Conservation (phyloP, 2,888 invertebrate genomes). For the Palloptera scutellata region DNA sequence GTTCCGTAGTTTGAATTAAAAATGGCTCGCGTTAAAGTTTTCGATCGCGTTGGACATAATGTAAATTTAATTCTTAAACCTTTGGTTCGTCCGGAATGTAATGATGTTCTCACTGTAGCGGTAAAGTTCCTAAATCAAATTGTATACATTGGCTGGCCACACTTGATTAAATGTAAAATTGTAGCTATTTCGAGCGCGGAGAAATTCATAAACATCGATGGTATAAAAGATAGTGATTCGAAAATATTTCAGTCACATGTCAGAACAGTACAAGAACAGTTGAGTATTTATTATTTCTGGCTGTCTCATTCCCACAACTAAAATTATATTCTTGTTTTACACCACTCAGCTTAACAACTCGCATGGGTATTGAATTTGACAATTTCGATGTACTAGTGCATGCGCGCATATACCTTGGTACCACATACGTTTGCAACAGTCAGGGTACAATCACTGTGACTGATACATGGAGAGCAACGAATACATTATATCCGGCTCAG, state of each 20-base stretch:
- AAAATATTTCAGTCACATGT: conserved; percentile 47
- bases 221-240: conserved; percentile 42
- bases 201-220: conserved; percentile 59
- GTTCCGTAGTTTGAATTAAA: conserved; percentile 69
- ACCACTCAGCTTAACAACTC: conserved; percentile 55
- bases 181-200: conserved; percentile 55
- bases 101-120: conserved; percentile 67
- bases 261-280: conserved; percentile 55
- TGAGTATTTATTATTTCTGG: conserved; percentile 36
- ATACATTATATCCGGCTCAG: conserved; percentile 71
- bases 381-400: conserved; percentile 73
- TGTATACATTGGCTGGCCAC: conserved; percentile 91
- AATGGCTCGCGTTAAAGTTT: conserved; percentile 82
- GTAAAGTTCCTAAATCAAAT: conserved; percentile 74
- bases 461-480: conserved; percentile 75
- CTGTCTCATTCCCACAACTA: not conserved
- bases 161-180: conserved; percentile 83
- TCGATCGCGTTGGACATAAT: conserved; percentile 82
- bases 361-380: conserved; percentile 82
- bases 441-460: conserved; percentile 73
- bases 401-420: conserved; percentile 77
- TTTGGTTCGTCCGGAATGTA: conserved; percentile 56
- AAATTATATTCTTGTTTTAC: not conserved
- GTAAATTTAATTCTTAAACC: conserved; percentile 84
- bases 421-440: conserved; percentile 68